Conservation (phyloP, 2,113 vertebrate genomes). For the Toxostoma redivivum region DNA sequence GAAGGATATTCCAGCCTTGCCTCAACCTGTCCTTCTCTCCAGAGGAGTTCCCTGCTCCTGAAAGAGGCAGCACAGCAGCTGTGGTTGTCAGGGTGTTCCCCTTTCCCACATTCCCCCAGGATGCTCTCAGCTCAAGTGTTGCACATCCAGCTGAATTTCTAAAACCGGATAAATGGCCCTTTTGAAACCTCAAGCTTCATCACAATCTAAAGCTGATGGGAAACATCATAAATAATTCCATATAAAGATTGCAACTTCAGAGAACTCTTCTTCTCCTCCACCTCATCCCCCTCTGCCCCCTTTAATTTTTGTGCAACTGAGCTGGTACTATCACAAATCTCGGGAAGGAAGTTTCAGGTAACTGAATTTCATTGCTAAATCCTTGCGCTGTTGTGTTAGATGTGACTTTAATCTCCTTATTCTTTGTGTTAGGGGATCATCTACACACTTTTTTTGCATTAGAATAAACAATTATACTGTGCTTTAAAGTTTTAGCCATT, state of each 20-base stretch:
- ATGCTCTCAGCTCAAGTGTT: accelerated
- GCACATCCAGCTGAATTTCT: neutral
- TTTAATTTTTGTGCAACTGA: neutral
- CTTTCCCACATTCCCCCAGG: accelerated
- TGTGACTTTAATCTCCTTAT: neutral
- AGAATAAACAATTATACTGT: neutral
- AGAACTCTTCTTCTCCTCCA: neutral
- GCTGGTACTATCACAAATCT: accelerated
- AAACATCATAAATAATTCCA: neutral
- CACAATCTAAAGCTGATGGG: neutral
- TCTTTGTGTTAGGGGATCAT: neutral
- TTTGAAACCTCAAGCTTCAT: neutral
- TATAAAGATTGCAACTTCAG: neutral
- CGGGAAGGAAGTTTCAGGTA: neutral
- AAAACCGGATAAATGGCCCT: neutral
- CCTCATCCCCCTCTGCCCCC: accelerated
- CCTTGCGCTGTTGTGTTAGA: neutral
- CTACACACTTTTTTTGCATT: neutral
- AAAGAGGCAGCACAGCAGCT: accelerated
- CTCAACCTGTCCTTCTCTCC: accelerated
- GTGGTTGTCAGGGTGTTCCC: accelerated
- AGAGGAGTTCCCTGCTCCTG: accelerated
- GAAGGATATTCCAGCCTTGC: accelerated
- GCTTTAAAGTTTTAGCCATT: neutral
- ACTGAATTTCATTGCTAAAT: neutral